Evolutionary conservation across 2,797 vertebrate species (phyloP).

Genomic region (Podarcis siculus): DNA sequence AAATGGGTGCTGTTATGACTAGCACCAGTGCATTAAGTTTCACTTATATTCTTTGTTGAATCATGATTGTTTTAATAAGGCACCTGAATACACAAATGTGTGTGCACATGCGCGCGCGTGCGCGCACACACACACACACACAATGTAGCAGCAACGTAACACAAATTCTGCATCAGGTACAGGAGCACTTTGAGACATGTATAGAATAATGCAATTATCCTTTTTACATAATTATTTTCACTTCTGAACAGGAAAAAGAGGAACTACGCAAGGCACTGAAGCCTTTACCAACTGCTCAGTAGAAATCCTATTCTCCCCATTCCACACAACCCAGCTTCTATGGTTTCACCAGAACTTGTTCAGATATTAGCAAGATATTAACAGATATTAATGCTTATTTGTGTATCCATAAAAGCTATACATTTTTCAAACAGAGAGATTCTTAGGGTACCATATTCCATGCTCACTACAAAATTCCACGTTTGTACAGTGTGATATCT

Average conservation of each 20-base stretch:
- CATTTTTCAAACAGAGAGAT: background rate
- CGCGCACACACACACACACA: too few species aligned
- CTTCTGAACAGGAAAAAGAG: background rate
- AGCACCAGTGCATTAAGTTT: background rate
- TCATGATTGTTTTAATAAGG: background rate
- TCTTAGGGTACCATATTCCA: background rate
- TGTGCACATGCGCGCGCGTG: accelerated
- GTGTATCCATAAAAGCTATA: background rate
- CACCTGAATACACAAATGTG: too few species aligned
- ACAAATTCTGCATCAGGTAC: background rate
- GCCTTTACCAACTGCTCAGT: background rate
- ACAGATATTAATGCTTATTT: background rate
- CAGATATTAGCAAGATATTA: background rate
- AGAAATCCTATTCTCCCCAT: background rate
- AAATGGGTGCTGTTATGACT: background rate
- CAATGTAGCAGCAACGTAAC: background rate
- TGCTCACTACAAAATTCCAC: background rate
- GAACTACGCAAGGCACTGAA: background rate
- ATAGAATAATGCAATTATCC: background rate
- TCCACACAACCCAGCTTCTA: background rate
- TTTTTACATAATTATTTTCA: background rate
- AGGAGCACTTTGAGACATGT: background rate
- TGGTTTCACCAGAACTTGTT: background rate
- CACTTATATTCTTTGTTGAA: background rate
- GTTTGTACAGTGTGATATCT: background rate